Base-by-base conservation (phyloP, 2,797 vertebrate genomes). In the Ptychadena robeensis region DNA sequence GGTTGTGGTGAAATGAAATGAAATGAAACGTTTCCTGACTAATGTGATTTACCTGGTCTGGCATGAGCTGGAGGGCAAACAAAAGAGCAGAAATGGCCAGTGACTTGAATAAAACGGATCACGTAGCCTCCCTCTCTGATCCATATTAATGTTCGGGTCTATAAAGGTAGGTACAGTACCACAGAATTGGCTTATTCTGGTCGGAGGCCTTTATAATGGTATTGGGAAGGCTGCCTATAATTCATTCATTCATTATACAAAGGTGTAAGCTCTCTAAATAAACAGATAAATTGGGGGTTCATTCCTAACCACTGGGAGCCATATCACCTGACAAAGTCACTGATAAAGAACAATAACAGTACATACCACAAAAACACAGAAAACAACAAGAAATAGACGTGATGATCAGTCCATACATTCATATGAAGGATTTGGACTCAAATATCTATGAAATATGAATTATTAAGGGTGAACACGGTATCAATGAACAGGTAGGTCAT, bases 1-100 rank as follows among this genome's bases (percentile, higher is more conserved):
- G 70, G 37, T 61, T 57, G 70, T 44, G 65, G 12, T 91, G 89
- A 91, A 89, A 88, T 88, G 86, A 91, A 89, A 88, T 88, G 86
- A 93, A 95, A 94, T 94, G 92, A 94, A 94, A 93, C 91, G 92
- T 90, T 92, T 88, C 93, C 72, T 76, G 84, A 83, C 89, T 94
- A 94, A 95, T 95, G 93, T 91, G 92, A 95, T 94, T 95, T 92
- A 92, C 90, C 90, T 92, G 90, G 92, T 90, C 92, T 94, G 93
- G 92, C 92, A 92, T 92, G 88, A 91, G 92, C 93, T 94, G 88
- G 90, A 86, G 93, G 92, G 93, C 93, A 93, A 89, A 86, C 35
- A 90, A 90, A 76, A 85, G 90, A 91, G 91, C 92, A n/a, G 92
- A 92, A 92, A 93, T 92, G 91, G 90, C 88, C 86, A 68, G 86